Evolutionary conservation across 2,888 invertebrate species (phyloP).

Genomic region (Lasius fuliginosus): DNA sequence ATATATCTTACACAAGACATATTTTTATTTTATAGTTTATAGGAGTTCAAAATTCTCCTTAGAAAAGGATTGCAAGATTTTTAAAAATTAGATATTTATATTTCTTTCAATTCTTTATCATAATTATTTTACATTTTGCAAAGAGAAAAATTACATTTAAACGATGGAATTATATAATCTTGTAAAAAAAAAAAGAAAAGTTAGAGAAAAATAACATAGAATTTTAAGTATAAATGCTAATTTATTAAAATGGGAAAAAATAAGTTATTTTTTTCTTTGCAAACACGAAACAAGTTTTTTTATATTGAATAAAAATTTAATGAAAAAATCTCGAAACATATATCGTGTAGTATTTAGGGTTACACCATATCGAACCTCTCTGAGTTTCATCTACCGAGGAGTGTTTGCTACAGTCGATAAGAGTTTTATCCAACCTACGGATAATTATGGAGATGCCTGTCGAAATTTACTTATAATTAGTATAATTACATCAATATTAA

Average conservation of each 20-base stretch:
- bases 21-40: background rate
- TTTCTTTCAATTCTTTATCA: background rate
- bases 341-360: background rate
- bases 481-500: background rate
- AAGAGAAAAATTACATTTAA: background rate
- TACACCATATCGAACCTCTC: background rate
- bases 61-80: background rate
- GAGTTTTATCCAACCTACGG: background rate
- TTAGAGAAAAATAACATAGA: background rate
- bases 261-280: background rate
- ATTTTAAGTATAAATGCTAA: background rate
- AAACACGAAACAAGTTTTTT: background rate
- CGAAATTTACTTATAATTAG: background rate
- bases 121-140: background rate
- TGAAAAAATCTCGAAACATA: background rate
- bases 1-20: background rate
- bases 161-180: background rate
- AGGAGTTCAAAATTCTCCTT: background rate
- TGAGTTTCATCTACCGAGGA: background rate
- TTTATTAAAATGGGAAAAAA: background rate
- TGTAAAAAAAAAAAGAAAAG: background rate
- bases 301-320: constrained; percentile 1
- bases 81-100: background rate
- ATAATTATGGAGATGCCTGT: background rate
- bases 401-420: constrained; percentile 50